phyloP scores from a whole-genome alignment of 2,113 vertebrate genomes.

The Ia io region DNA sequence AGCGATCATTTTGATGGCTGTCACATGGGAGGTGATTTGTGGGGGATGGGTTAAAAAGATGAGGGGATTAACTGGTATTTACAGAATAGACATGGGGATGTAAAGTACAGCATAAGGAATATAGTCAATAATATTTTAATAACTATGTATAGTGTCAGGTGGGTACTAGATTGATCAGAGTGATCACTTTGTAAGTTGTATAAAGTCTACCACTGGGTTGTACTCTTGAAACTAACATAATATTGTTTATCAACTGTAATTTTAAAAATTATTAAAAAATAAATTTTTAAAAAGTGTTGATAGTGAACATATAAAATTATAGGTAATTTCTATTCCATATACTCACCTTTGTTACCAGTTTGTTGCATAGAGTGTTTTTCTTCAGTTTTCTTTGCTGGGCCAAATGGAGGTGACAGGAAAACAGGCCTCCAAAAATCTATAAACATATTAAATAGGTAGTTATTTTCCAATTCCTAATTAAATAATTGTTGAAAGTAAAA shows the following conservation, averaged over 20 bases:
- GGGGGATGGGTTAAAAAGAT: neutral
- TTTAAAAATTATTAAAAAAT: neutral
- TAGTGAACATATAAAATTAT: neutral
- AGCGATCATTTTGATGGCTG: neutral
- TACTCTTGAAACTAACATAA: neutral
- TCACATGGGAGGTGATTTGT: neutral
- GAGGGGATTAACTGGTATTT: neutral
- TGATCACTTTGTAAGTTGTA: neutral
- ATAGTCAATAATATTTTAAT: neutral
- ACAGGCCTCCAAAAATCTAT: constrained; percentile 92
- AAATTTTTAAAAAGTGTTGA: neutral
- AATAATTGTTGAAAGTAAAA: neutral
- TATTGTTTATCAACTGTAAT: neutral
- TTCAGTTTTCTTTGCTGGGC: constrained; percentile 88
- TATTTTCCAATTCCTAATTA: neutral
- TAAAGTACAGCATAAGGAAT: neutral
- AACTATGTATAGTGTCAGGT: neutral
- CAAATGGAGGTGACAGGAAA: constrained; percentile 88
- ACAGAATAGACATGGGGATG: neutral
- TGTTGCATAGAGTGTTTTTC: constrained; percentile 89
- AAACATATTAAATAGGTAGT: constrained; percentile 82
- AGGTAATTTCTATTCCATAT: neutral
- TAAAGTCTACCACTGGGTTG: neutral
- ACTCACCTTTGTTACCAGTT: constrained; percentile 88
- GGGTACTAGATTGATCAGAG: neutral